phyloP scores from a whole-genome alignment of 2,888 invertebrate species.

The Megamerina dolium region DNA sequence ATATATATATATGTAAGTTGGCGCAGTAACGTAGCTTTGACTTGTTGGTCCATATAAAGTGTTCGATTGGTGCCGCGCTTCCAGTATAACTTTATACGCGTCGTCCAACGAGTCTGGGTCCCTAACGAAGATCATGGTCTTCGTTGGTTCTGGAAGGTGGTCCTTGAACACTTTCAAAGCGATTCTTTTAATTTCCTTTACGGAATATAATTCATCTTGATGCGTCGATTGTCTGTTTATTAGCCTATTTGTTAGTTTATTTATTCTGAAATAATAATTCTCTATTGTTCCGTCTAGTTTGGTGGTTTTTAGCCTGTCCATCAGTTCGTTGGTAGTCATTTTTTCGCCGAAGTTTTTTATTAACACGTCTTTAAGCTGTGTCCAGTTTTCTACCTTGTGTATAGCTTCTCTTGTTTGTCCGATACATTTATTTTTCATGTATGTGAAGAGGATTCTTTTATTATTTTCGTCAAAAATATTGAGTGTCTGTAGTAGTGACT shows the following conservation, averaged over 20 bases:
- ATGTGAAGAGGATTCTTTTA: slow-evolving; percentile 3
- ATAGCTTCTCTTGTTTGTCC: slow-evolving; percentile 2
- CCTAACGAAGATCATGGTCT: slow-evolving; percentile 7
- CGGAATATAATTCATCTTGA: not conserved
- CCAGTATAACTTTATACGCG: slow-evolving; percentile 7
- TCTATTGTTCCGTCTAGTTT: slow-evolving; percentile 7
- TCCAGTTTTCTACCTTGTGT: slow-evolving; percentile 2
- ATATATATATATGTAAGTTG: no score
- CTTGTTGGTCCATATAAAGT: slow-evolving; percentile 2
- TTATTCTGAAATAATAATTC: slow-evolving; percentile 9
- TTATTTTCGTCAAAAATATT: not conserved
- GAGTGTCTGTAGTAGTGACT: slow-evolving; percentile 3
- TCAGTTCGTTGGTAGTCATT: slow-evolving; percentile 2
- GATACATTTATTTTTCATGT: slow-evolving; percentile 7
- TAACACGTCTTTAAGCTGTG: not conserved
- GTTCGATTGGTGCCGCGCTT: slow-evolving; percentile 3
- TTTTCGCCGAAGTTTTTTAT: slow-evolving; percentile 6
- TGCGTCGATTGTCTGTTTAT: slow-evolving; percentile 7
- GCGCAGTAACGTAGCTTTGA: not conserved
- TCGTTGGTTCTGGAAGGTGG: slow-evolving; percentile 8
- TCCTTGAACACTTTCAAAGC: slow-evolving; percentile 3
- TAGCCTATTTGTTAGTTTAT: slow-evolving; percentile 5
- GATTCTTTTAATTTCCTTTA: slow-evolving; percentile 7
- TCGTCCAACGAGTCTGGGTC: slow-evolving; percentile 5
- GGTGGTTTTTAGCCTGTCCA: slow-evolving; percentile 4